A percentile compares a stretch with the other conserved stretches of the same genome.
phyloP scores from a whole-genome alignment of 2,113 vertebrate genomes.

The Laticauda colubrina region DNA sequence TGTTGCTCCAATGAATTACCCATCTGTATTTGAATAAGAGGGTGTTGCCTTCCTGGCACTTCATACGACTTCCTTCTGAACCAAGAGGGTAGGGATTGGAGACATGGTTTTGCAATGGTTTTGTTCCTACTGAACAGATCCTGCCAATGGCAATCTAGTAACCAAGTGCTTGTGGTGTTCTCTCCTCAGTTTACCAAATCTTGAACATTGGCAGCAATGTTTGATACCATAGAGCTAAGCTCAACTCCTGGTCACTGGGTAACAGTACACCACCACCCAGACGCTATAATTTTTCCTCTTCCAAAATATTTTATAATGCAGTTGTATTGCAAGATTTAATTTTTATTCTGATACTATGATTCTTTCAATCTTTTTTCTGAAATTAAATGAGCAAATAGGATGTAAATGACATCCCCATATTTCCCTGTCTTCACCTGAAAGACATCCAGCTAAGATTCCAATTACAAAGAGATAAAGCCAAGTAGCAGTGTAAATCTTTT shows the following conservation, averaged over 20 bases:
- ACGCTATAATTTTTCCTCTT: not conserved
- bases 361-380: not conserved
- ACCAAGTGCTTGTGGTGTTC: not conserved
- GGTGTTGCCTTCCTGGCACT: not conserved
- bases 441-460: not conserved
- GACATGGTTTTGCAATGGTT: not conserved
- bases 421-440: not conserved
- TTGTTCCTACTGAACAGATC: not conserved
- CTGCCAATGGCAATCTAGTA: not conserved
- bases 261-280: not conserved
- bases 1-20: not conserved
- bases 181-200: not conserved
- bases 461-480: not conserved
- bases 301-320: not conserved
- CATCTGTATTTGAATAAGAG: not conserved
- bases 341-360: not conserved
- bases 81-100: not conserved
- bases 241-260: not conserved
- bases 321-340: not conserved
- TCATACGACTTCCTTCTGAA: not conserved
- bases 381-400: not conserved
- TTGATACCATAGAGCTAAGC: not conserved
- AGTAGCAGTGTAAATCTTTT: not conserved
- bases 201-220: not conserved
- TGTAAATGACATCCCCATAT: not conserved